phyloP scores from a whole-genome alignment of 2,888 invertebrate species.

The Eugnorisma glareosa region DNA sequence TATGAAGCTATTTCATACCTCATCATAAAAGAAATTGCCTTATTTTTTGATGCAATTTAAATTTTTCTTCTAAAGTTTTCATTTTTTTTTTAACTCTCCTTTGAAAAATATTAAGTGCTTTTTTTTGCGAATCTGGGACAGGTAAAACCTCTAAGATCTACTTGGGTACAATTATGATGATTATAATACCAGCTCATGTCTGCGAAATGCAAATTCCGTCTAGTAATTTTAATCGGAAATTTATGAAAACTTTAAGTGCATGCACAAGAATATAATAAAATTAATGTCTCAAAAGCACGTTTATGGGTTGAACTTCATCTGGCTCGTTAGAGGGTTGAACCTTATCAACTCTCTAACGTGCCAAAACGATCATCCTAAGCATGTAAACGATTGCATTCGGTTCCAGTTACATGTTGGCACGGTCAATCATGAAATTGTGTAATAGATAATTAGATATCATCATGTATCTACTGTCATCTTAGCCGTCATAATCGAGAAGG shows the following conservation, averaged over 20 bases:
- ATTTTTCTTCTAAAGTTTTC: too few species aligned
- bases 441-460: slow-evolving; percentile 53
- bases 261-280: neutral
- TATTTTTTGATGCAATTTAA: too few species aligned
- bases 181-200: neutral
- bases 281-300: slow-evolving; percentile 5
- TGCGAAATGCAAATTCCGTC: neutral
- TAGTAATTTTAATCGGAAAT: neutral
- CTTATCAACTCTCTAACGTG: neutral
- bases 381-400: slow-evolving; percentile 64
- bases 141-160: neutral
- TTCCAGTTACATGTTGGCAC: slow-evolving; percentile 71
- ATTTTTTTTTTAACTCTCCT: too few species aligned
- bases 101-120: too few species aligned
- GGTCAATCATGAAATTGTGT: slow-evolving; percentile 51
- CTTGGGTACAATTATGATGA: neutral
- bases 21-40: too few species aligned
- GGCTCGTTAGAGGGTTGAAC: neutral
- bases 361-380: neutral
- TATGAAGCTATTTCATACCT: too few species aligned
- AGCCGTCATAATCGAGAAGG: slow-evolving; percentile 28
- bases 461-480: slow-evolving; percentile 29
- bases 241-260: neutral
- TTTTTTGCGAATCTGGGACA: neutral
- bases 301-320: neutral